Evolutionary conservation across 2,888 invertebrate genomes (phyloP).

Genomic region (Lymantria monacha): DNA sequence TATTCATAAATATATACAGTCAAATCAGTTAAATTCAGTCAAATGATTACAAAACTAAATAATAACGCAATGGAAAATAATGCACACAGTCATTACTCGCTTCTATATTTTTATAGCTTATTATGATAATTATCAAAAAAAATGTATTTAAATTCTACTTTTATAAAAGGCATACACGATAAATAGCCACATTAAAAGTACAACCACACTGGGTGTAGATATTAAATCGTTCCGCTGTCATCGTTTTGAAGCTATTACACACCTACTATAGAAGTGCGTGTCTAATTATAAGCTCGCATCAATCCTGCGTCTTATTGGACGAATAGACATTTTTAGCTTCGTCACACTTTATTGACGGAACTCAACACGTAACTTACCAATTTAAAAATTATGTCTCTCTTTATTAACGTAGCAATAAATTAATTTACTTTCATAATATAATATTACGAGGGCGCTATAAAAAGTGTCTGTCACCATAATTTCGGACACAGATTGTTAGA

Average conservation of each 20-base stretch:
- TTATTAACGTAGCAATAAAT: slow-evolving; percentile 70
- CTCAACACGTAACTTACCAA: slow-evolving; percentile 42
- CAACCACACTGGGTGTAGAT: not conserved
- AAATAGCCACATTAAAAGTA: not conserved
- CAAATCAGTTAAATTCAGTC: not conserved
- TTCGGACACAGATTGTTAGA: slow-evolving; percentile 76
- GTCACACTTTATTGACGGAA: slow-evolving; percentile 37
- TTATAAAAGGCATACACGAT: not conserved
- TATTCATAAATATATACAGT: not conserved
- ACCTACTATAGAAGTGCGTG: slow-evolving; percentile 8
- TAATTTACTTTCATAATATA: slow-evolving; percentile 68
- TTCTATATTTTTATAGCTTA: not conserved
- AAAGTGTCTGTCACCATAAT: slow-evolving; percentile 75
- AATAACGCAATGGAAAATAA: not conserved
- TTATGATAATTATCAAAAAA: not conserved
- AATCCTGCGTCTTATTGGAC: slow-evolving; percentile 30
- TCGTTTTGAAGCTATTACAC: slow-evolving; percentile 4
- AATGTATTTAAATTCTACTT: not conserved
- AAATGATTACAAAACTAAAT: not conserved
- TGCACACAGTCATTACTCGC: not conserved
- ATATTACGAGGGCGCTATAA: slow-evolving; percentile 63
- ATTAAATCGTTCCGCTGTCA: not conserved
- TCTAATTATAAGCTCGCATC: slow-evolving; percentile 30
- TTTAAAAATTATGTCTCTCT: slow-evolving; percentile 57
- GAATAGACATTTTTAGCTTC: slow-evolving; percentile 35